phyloP scores from a whole-genome alignment of 2,113 vertebrate genomes.

The Megaleporinus macrocephalus region DNA sequence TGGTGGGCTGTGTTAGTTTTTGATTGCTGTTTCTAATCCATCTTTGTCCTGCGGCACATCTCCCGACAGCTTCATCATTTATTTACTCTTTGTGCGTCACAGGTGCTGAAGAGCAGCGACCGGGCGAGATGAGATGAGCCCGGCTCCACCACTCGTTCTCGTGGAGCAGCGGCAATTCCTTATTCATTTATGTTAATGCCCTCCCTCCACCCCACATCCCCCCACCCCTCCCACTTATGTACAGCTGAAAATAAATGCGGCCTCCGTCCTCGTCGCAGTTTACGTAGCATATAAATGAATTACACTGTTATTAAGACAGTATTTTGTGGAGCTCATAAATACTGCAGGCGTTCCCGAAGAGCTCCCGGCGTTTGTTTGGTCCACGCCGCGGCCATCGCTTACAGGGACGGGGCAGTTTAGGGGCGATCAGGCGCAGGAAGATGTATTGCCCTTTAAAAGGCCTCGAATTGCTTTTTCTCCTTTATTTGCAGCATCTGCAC shows the following conservation, averaged over 20 bases:
- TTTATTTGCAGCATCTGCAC: neutral
- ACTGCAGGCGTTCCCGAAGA: neutral
- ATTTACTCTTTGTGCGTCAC: conserved; percentile 61
- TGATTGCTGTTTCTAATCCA: conserved; percentile 67
- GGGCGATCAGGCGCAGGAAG: neutral
- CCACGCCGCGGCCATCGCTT: neutral
- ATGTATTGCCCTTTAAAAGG: conserved; percentile 8
- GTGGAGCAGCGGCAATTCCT: neutral
- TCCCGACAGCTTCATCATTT: conserved; percentile 68
- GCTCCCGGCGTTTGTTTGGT: conserved; percentile 2
- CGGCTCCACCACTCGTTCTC: conserved; percentile 23
- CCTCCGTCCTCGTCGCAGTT: neutral
- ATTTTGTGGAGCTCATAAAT: conserved; percentile 16
- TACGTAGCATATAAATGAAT: conserved; percentile 6
- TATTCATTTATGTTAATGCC: conserved; percentile 24
- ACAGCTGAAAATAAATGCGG: neutral
- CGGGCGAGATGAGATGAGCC: conserved; percentile 31
- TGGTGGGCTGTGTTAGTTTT: conserved; percentile 50
- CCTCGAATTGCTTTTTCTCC: neutral
- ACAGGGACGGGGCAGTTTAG: neutral
- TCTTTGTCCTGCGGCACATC: conserved; percentile 58
- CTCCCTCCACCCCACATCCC: too few relatives aligned
- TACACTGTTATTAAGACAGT: conserved; percentile 4
- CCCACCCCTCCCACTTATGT: neutral
- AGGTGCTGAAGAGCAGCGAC: conserved; percentile 55